phyloP scores from a whole-genome alignment of 2,888 invertebrate genomes.

The Xanthia togata region DNA sequence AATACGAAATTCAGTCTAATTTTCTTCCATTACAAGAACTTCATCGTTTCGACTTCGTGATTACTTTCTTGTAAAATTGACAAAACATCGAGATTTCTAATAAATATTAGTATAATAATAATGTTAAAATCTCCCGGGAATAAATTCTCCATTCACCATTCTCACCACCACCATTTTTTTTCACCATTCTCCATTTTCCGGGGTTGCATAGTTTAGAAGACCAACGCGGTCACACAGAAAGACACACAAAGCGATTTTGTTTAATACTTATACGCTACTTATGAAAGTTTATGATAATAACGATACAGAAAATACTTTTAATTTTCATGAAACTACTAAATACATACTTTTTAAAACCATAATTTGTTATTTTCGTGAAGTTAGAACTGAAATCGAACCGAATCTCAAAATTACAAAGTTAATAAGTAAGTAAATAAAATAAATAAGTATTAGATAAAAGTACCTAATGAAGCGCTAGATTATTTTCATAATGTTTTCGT shows the following conservation, averaged over 20 bases:
- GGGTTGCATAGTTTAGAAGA: too few relatives aligned
- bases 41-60: neutral
- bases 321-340: neutral
- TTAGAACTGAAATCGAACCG: neutral
- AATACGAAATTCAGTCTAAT: neutral
- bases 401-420: neutral
- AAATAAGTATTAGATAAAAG: conserved; percentile 1
- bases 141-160: too few relatives aligned
- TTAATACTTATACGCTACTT: neutral
- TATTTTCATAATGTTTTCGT: neutral
- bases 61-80: neutral
- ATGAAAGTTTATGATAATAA: neutral
- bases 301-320: neutral
- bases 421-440: conserved; percentile 33
- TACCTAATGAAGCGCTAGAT: conserved; percentile 16
- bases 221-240: neutral
- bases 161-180: too few relatives aligned
- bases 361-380: neutral
- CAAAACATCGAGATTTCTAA: neutral
- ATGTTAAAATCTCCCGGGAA: neutral
- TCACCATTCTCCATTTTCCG: too few relatives aligned
- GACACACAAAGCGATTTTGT: neutral
- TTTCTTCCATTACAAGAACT: neutral
- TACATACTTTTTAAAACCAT: neutral
- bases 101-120: neutral